phyloP scores from a whole-genome alignment of 2,888 invertebrate genomes.

The Calameuta pallipes region DNA sequence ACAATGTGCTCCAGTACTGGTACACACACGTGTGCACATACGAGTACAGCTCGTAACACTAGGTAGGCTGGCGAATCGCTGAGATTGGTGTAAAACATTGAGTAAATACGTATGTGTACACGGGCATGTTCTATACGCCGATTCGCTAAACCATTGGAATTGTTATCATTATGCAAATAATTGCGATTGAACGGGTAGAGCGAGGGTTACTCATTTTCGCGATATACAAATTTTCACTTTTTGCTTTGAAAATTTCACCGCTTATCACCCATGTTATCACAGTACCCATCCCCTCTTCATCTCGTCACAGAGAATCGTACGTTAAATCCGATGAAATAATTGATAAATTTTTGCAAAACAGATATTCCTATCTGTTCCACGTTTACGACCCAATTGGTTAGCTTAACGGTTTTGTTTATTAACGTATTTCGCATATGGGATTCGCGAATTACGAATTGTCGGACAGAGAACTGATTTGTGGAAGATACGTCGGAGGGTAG shows the following conservation, averaged over 20 bases:
- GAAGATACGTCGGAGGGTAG: not conserved
- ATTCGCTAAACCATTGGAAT: not conserved
- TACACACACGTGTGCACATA: not conserved
- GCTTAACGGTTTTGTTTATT: not conserved
- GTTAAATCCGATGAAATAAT: not conserved
- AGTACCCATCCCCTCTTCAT: not conserved
- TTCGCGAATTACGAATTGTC: not conserved
- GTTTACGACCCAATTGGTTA: not conserved
- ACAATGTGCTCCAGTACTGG: constrained; percentile 7
- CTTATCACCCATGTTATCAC: not conserved
- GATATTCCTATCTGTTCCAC: not conserved
- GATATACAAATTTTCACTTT: not conserved
- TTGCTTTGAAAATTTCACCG: not conserved
- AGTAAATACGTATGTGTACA: not conserved
- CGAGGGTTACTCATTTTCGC: not conserved
- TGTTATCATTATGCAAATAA: not conserved
- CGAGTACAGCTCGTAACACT: not conserved
- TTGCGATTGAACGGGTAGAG: not conserved
- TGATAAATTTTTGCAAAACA: not conserved
- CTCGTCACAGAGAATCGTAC: not conserved
- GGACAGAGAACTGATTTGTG: not conserved
- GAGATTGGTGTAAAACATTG: not conserved
- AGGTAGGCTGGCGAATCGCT: not conserved
- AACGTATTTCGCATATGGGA: not conserved
- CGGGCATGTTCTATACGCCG: not conserved